Base-by-base conservation (phyloP, 2,797 vertebrate species). In the Eutrigla gurnardus region DNA sequence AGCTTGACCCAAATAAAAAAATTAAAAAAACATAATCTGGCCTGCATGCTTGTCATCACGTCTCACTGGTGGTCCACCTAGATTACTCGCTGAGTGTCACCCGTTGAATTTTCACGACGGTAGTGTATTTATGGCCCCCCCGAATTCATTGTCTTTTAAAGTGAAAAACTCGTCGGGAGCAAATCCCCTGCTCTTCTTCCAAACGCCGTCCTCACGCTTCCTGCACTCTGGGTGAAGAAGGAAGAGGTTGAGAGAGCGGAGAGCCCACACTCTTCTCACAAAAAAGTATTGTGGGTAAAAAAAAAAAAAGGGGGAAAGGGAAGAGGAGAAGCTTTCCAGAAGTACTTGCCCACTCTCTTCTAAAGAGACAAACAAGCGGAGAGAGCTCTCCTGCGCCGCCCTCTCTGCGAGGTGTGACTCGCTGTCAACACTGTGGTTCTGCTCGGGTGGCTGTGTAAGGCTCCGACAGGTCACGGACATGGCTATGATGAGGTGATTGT, bases 401-500 rank as follows among this genome's bases (percentile, higher is more conserved):
- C 83, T 80, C 83, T 81, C 59, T 50, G 3, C 63, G 86, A 91
- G 91, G 90, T 91, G 91, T 84, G 89, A 91, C 87, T 91, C 9
- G 66, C 92, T 93, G 93, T 94, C 92, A 93, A 90, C 93, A 82
- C 83, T 17, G 82, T 49, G 88, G 92, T 94, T 93, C 93, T 93
- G 92, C 92, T 85, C 89, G 82, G 90, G 88, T 83, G 82, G 60
- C 85, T 69, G 77, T 93, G 89, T 93, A 92, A 92, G 89, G 78
- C 89, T 77, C 86, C 78, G 84, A 85, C 86, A 85, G 89, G 90
- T 90, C 90, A 88, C 87, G 81, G 91, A 91, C 88, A 90, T 82
- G 92, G 90, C 90, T 89, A 78, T 92, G 92, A 93, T 92, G 91
- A 92, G 90, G 85, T 78, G 87, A 94, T 93, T 94, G 92, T 94